phyloP scores from a whole-genome alignment of 1,140 invertebrate species.

The Bombus vancouverensis region DNA sequence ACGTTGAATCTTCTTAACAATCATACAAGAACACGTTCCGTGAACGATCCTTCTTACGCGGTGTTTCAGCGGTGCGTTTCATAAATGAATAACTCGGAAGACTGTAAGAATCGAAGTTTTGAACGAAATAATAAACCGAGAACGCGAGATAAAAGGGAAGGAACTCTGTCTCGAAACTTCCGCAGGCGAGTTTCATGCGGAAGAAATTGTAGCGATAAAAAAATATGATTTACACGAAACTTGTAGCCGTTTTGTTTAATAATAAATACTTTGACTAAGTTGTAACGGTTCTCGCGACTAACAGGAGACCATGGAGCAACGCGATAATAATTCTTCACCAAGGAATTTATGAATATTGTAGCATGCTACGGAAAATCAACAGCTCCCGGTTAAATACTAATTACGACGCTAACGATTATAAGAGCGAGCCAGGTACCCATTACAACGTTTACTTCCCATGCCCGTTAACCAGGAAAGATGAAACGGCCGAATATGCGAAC shows the following conservation, averaged over 20 bases:
- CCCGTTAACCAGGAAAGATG: not conserved
- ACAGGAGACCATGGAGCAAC: not conserved
- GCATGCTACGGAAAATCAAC: not conserved
- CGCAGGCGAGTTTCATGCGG: too few relatives aligned
- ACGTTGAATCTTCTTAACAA: not conserved
- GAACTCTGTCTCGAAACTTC: not conserved
- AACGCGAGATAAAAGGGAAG: not conserved
- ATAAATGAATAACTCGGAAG: not conserved
- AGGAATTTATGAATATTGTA: constrained; percentile 7
- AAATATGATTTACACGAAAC: not conserved
- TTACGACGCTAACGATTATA: constrained; percentile 23
- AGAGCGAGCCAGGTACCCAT: not conserved
- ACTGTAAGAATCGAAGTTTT: not conserved
- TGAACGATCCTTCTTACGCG: not conserved
- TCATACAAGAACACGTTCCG: not conserved
- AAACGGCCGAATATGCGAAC: not conserved
- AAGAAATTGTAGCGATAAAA: not conserved
- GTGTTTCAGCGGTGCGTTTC: not conserved
- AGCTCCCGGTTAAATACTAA: constrained; percentile 3
- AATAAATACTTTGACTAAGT: not conserved
- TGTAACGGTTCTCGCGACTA: not conserved
- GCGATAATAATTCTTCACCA: not conserved
- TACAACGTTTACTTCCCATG: not conserved
- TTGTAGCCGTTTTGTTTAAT: not conserved
- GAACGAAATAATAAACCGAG: not conserved